Evolutionary conservation across 2,113 vertebrate genomes (phyloP), one percentile per base, ranked within the genome.

Genomic region (Heterochromis multidens): DNA sequence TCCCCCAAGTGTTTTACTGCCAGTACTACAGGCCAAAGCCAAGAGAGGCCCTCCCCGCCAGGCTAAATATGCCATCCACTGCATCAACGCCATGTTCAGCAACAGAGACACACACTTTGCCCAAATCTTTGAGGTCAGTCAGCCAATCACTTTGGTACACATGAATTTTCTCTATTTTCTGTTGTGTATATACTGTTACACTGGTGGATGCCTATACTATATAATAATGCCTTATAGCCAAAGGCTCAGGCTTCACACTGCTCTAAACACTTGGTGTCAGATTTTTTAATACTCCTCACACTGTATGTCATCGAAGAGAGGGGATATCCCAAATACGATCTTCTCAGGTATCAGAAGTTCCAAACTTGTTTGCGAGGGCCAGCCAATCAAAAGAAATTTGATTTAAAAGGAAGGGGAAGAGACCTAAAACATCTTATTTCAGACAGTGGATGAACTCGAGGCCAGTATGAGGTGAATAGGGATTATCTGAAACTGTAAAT

Each of bases 61-160:
- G 94, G 98, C 99, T 93, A 99, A 99, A 92, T 99, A 99, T 54
- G 97, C 98, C 88, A 98, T 99, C 95, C 97, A 98, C 92, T 99
- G 99, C 91, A 99, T 99, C 88, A 97, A 99, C 89, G 96, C 98
- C 74, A 99, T 99, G 97, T 99, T 99, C 96, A 97, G 96, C 94
- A 99, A 98, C 95, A 97, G 98, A 95, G 98, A 99, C 95, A 99
- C 97, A 0, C 98, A 99, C 94, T 99, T 99, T 91, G 99, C 98
- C 87, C 98, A 99, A 91, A 99, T 99, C 95, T 99, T 99, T 94
- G 98, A 99, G 98, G 98, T 99, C 95, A 96, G 92, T 63, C 79
- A 19, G 3, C 56, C 5, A 3, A 4, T 63, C 4, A 56, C 19
- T 43, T 62, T 29, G 4, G n/a, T 58, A 8, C 59, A 60, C 6